Base-by-base conservation (phyloP, 2,888 invertebrate genomes). In the Allacma fusca region DNA sequence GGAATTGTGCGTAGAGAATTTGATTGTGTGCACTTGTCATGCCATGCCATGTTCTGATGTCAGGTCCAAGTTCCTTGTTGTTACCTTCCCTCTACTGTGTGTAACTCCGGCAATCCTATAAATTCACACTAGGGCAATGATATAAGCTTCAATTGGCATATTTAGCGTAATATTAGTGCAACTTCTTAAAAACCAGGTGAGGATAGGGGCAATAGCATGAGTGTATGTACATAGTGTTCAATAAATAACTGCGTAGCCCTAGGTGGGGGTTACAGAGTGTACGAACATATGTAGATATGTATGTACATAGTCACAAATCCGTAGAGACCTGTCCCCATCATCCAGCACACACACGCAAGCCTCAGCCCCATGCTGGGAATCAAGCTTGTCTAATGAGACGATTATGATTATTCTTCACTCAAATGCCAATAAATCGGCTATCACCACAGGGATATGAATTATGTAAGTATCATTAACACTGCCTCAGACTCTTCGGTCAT, bases 361-460 rank as follows among this genome's bases (percentile, higher is more conserved):
- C n/a, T 21, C 9, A 67, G 40, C 74, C 76, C 74, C 79, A 40
- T 74, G 76, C 72, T 69, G 79, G 23, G 79, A 73, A 26, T 65
- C 71, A 50, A 75, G 64, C 77, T 57, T 74, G 64, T 62, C 68
- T 79, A 79, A 77, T 77, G 77, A 79, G 76, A 74, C 76, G 70
- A 78, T 78, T 68, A 68, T 40, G 68, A 68, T 68, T 62, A 26
- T 34, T n/a, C 76, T 77, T 76, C 76, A 77, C 68, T 24, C 69
- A 69, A 26, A 76, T 68, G 50, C 68, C 79, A 74, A 79, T 79
- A 79, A 62, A 79, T 73, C 73, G 69, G 70, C 67, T 57, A 72
- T 72, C 71, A 72, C 57, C 62, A 62, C 24, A 26, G 24, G 62
- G 7, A 62, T 9, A 62, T 23, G 62, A 62, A 24, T 62, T 62